Evolutionary conservation across 1,140 invertebrate genomes (phyloP).

Genomic region (Archivesica marissinica): DNA sequence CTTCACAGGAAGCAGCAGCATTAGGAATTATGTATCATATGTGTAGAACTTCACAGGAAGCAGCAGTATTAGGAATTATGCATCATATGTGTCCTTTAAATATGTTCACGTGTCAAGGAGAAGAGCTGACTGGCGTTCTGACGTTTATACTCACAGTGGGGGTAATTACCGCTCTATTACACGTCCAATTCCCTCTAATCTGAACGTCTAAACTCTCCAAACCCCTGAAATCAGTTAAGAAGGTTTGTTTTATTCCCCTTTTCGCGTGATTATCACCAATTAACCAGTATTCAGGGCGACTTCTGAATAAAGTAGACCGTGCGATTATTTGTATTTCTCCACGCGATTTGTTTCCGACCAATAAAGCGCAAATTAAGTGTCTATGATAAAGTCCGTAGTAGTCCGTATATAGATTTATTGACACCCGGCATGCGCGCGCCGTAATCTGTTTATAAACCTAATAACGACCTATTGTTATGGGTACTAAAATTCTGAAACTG

Average conservation of each 20-base stretch:
- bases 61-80: no score
- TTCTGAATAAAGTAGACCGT: conserved; percentile 10
- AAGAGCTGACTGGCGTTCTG: neutral
- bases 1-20: no score
- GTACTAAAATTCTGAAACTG: neutral
- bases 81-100: conserved; percentile 26
- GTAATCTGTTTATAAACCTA: conserved; percentile 47
- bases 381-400: neutral
- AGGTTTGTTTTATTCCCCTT: conserved; percentile 40
- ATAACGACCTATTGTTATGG: conserved; percentile 27
- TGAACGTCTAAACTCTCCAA: conserved; percentile 26
- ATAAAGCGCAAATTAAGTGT: neutral
- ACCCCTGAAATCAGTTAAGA: conserved; percentile 33
- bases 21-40: no score
- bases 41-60: no score
- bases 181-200: conserved; percentile 26
- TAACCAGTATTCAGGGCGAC: conserved; percentile 33
- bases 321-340: conserved; percentile 12
- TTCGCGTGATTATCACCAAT: conserved; percentile 43
- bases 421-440: conserved; percentile 28
- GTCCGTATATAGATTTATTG: conserved; percentile 6
- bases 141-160: conserved; percentile 18
- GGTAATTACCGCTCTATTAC: neutral
- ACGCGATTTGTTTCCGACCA: neutral
- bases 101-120: neutral